Evolutionary conservation across 2,888 invertebrate species (phyloP).

Genomic region (Diaphora mendica): DNA sequence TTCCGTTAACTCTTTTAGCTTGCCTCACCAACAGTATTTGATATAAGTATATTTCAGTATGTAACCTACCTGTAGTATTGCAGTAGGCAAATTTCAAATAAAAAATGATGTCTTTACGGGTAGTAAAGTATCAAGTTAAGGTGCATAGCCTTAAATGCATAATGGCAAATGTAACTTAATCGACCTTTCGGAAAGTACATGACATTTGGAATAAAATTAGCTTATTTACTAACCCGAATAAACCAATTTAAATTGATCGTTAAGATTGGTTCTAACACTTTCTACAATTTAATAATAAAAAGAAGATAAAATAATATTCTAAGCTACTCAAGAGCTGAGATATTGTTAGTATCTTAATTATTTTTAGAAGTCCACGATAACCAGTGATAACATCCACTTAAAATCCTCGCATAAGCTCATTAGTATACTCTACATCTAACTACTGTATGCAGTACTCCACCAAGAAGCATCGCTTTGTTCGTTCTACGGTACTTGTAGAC

Average conservation of each 20-base stretch:
- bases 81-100: neutral
- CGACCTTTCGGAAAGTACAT: neutral
- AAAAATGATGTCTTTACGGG: neutral
- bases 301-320: too few relatives aligned
- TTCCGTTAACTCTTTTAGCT: constrained; percentile 36
- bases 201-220: too few relatives aligned
- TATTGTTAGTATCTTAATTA: too few relatives aligned
- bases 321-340: too few relatives aligned
- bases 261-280: too few relatives aligned
- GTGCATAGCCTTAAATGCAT: neutral
- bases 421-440: neutral
- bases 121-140: neutral
- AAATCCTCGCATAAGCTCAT: too few relatives aligned
- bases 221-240: too few relatives aligned
- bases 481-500: neutral
- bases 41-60: constrained; percentile 35
- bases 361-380: too few relatives aligned
- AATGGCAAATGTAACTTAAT: neutral
- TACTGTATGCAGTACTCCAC: neutral
- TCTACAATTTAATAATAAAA: too few relatives aligned
- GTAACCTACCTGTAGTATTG: constrained; percentile 13
- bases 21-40: constrained; percentile 23
- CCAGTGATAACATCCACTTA: too few relatives aligned
- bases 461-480: neutral
- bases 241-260: too few relatives aligned